Evolutionary conservation across 2,888 invertebrate species (phyloP), one percentile per base, ranked within the genome.

Genomic region (Cephus runcator): DNA sequence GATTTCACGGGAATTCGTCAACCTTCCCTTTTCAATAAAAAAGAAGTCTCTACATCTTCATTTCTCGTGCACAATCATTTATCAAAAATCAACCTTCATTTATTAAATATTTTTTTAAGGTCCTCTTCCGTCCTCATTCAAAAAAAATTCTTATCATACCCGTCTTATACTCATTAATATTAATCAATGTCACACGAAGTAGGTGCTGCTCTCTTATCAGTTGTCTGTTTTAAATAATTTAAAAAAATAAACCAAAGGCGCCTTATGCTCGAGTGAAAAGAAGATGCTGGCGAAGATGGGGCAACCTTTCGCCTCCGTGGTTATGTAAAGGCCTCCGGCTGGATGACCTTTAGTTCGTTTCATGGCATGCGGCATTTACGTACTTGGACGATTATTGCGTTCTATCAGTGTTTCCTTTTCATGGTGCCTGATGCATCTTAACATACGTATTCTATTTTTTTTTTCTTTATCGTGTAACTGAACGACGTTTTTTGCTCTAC

Each of bases 311-410:
- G 89, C 88, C 88, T 89, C 23, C 86, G 87, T 86, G 88, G 88
- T 89, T 89, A 89, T 89, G 89, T 89, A 89, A 56, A 89, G 88
- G 83, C 87, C 89, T 87, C 88, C 87, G 88, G 87, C 88, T 89
- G 82, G 86, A 84, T 89, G 89, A 89, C 89, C 89, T 89, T 89
- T 89, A 88, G 86, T 88, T 87, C 84, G 87, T 88, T 56, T 87
- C 87, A 86, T 87, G 88, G 89, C 88, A 89, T 87, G 89, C 89
- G 89, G 89, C 89, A 89, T 89, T 89, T 89, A 89, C 89, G 88
- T 89, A 89, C 75, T 73, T 73, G 79, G 79, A 74, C 69, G 76
- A 76, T 79, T 82, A 83, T 83, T 83, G 83, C 83, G 83, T 83
- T 82, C 81, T 83, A 82, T 83, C 79, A 81, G 80, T 81, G 77